A percentile compares a stretch with the other conserved stretches of the same genome.
Conservation (phyloP, 2,888 invertebrate genomes). For the Sabatieria punctata region DNA sequence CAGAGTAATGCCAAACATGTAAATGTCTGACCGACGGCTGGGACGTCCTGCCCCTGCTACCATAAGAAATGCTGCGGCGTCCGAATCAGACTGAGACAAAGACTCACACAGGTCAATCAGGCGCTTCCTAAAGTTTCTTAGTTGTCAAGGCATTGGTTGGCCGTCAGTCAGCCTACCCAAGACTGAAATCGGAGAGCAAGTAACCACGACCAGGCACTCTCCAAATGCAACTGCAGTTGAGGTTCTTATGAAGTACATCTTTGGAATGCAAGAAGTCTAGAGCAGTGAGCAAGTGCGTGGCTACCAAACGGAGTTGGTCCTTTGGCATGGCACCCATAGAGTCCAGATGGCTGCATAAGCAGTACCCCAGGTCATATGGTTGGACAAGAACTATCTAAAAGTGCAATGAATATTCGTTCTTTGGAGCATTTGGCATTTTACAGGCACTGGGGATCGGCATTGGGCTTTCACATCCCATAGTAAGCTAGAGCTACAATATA, state of each 20-base stretch:
- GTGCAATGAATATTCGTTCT: too few species aligned
- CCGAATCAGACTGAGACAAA: neutral
- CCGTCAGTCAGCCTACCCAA: neutral
- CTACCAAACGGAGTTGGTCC: too few species aligned
- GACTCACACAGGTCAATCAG: neutral
- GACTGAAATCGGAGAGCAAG: constrained; percentile 2
- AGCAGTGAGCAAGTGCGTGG: constrained; percentile 5
- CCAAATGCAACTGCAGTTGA: constrained; percentile 39
- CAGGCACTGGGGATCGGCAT: too few species aligned
- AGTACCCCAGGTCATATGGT: too few species aligned
- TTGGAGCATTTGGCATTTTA: too few species aligned
- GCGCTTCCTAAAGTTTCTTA: neutral
- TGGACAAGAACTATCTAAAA: too few species aligned
- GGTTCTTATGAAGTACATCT: constrained; percentile 61
- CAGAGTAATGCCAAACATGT: constrained; percentile 38
- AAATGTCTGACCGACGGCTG: constrained; percentile 5
- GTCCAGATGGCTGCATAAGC: too few species aligned
- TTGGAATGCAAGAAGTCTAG: constrained; percentile 55
- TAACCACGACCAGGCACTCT: neutral
- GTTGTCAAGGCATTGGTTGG: neutral
- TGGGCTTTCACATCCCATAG: too few species aligned
- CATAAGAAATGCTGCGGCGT: constrained; percentile 5
- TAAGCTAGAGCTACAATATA: too few species aligned
- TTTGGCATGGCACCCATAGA: too few species aligned
- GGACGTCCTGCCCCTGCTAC: constrained; percentile 6